Evolutionary conservation across 2,797 vertebrate species (phyloP), one percentile per base, ranked within the genome.

Genomic region (Hephaestus fuliginosus): DNA sequence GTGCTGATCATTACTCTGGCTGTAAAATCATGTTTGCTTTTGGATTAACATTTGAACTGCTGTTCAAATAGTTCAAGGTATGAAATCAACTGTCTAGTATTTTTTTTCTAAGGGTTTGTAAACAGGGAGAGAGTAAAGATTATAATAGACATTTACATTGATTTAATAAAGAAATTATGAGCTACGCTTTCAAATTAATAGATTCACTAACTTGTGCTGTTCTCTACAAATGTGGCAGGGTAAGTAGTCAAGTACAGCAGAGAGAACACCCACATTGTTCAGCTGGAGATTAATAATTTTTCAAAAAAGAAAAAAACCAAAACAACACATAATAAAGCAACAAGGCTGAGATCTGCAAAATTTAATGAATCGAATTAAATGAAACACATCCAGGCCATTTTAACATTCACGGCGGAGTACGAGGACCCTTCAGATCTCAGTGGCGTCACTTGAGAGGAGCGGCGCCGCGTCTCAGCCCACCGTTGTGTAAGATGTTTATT

Each of bases 401-500:
- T 76, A 53, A 53, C 52, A 82, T 2, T 0, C 39, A 46, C 33
- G 52, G 65, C 61, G 58, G 55, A 72, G 72, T 65, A 73, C 51
- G 58, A 87, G 70, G 75, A 64, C 68, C 39, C 73, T 87, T 79
- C 55, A 82, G 22, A 82, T 72, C 64, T 70, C 60, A 48, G 11
- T 22, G 33, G n/a, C 1, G 9, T 70, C 84, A 51, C 84, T 82
- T 22, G 48, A 83, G 75, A 88, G 56, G 36, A 79, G 76, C 61
- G 55, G 43, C 2, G 11, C 43, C 17, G 55, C 3, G 2, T 78
- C 76, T 82, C 68, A 41, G 69, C 36, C 33, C 39, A 43, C 43
- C 43, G 55, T 83, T 89, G 87, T 78, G 80, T 83, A 88, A 90
- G 78, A 82, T 88, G 81, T 90, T 90, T 87, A 91, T 92, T 92